phyloP scores from a whole-genome alignment of 1,140 invertebrate species.

The Caerostris darwini region DNA sequence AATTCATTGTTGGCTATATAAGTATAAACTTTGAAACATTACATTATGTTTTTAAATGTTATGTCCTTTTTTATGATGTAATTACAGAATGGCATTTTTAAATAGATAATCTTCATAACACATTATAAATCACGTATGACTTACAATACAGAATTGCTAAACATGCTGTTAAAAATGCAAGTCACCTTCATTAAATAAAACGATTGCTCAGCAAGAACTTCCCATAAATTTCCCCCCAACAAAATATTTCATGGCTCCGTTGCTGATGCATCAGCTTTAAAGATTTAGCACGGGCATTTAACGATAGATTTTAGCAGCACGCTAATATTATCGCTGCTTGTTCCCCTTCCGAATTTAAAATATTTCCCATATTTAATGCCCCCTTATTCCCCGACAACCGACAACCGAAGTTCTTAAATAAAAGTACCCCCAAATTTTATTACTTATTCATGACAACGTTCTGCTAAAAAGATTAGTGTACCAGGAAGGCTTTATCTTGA shows the following conservation, averaged over 20 bases:
- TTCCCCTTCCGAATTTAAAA: not conserved
- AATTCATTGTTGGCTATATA: too few species aligned
- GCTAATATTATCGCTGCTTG: not conserved
- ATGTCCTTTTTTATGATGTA: too few species aligned
- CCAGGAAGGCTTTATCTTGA: not conserved
- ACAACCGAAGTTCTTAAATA: not conserved
- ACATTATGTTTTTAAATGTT: too few species aligned
- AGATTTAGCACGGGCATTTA: not conserved
- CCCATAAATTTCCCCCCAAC: not conserved
- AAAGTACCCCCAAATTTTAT: not conserved
- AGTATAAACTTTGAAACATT: too few species aligned
- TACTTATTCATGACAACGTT: not conserved
- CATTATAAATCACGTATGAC: too few species aligned
- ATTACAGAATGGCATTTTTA: too few species aligned
- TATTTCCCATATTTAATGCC: slow-evolving; percentile 10
- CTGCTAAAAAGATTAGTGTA: not conserved
- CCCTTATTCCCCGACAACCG: not conserved
- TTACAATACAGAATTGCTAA: too few species aligned
- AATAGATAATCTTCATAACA: too few species aligned
- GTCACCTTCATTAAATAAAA: not conserved
- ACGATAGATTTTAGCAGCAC: not conserved
- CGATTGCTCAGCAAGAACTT: not conserved
- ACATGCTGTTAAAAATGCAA: too few species aligned
- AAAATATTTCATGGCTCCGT: not conserved
- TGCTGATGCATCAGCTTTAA: not conserved